Percentiles rank a stretch among this genome's conserved stretches.
These are phyloP conservation scores for Phoxinus phoxinus DNA, from an alignment of 2,113 vertebrate genomes.

Conservation along the genomic window DNA sequence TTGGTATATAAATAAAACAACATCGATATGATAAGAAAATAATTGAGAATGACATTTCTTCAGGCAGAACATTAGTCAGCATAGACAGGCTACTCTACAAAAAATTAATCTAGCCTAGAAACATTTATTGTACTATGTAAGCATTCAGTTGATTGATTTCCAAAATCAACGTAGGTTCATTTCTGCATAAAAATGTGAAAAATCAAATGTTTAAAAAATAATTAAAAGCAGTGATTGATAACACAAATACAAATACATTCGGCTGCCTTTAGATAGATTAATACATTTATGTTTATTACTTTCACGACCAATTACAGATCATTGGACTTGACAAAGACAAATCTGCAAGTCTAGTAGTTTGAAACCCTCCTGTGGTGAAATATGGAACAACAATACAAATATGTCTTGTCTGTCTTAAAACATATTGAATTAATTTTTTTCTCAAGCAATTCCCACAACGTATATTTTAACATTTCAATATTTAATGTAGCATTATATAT, in stretches of 20 bases:
- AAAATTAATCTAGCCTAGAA: neutral
- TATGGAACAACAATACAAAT: conserved; percentile 3
- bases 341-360: conserved; percentile 36
- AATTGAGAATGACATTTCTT: conserved; percentile 49
- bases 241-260: no score
- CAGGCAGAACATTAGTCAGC: conserved; percentile 40
- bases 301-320: neutral
- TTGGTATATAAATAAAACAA: neutral
- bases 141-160: neutral
- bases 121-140: neutral
- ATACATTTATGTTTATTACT: neutral
- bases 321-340: neutral
- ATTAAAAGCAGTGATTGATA: no score
- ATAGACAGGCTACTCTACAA: neutral
- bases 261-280: neutral
- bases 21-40: neutral
- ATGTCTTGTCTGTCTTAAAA: neutral
- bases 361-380: conserved; percentile 67
- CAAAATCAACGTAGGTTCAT: neutral
- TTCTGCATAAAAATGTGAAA: neutral
- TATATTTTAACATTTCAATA: neutral
- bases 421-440: neutral
- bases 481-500: conserved; percentile 10
- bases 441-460: conserved; percentile 9
- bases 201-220: neutral